Conservation (phyloP, 2,797 vertebrate species). For the Somateria mollissima region DNA sequence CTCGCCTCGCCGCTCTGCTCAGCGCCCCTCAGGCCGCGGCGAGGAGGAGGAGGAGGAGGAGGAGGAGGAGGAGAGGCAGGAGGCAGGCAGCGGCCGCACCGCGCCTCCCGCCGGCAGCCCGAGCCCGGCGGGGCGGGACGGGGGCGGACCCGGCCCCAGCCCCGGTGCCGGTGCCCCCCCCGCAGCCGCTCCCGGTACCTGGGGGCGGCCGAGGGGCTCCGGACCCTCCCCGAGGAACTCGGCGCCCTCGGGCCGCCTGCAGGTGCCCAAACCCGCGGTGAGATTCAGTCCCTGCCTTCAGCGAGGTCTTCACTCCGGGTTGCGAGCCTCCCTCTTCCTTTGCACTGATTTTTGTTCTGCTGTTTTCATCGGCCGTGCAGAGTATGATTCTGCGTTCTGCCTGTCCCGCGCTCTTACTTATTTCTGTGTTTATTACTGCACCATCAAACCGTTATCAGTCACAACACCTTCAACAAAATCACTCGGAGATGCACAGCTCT, state of each 20-base stretch:
- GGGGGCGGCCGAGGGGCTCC: neutral
- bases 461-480: neutral
- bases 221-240: neutral
- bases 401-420: rapidly evolving
- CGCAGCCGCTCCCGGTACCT: neutral
- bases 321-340: neutral
- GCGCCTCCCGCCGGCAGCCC: conserved; percentile 60
- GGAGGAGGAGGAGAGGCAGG: neutral
- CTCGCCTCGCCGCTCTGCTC: neutral
- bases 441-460: rapidly evolving
- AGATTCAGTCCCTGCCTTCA: neutral
- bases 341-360: neutral
- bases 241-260: neutral
- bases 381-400: neutral
- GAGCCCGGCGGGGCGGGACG: neutral
- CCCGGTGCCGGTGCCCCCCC: conserved; percentile 22
- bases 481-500: neutral
- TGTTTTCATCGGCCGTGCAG: neutral
- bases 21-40: neutral
- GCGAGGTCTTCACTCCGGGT: neutral
- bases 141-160: neutral
- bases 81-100: neutral
- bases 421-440: no score
- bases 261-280: neutral
- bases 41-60: neutral